Percentiles rank a stretch among this genome's conserved stretches.
phyloP scores from a whole-genome alignment of 2,113 vertebrate genomes.

The Turnix velox region DNA sequence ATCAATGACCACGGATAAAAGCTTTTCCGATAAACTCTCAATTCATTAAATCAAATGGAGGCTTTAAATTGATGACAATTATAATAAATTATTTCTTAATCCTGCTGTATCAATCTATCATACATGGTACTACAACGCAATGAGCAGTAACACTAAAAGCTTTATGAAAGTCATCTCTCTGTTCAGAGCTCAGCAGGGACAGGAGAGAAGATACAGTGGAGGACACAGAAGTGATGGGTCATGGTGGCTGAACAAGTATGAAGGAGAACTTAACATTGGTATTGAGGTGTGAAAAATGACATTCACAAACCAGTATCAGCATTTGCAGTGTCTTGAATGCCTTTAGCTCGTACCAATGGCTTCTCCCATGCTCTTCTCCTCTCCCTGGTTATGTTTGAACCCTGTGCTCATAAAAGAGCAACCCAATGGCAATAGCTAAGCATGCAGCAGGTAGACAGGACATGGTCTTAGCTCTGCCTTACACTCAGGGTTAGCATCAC shows the following conservation, averaged over 20 bases:
- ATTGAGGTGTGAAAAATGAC: rapidly evolving
- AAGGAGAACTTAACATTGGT: rapidly evolving
- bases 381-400: neutral
- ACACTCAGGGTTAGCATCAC: neutral
- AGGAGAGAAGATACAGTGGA: neutral
- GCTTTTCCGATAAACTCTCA: conserved; percentile 77
- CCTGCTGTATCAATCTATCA: conserved; percentile 62
- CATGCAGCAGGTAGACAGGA: neutral
- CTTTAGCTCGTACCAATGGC: neutral
- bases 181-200: neutral
- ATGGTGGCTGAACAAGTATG: neutral
- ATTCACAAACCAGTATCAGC: rapidly evolving
- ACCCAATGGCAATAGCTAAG: neutral
- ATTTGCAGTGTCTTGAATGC: rapidly evolving
- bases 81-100: conserved; percentile 68
- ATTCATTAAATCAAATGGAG: conserved; percentile 75
- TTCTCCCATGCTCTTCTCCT: neutral
- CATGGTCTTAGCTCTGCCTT: neutral
- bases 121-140: neutral
- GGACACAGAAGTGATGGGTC: rapidly evolving
- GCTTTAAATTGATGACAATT: conserved; percentile 70
- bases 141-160: conserved; percentile 12
- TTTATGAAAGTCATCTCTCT: conserved; percentile 2
- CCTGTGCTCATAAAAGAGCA: neutral
- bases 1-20: conserved; percentile 72